Base-by-base conservation (phyloP, 2,113 vertebrate species). In the Anas platyrhynchos region DNA sequence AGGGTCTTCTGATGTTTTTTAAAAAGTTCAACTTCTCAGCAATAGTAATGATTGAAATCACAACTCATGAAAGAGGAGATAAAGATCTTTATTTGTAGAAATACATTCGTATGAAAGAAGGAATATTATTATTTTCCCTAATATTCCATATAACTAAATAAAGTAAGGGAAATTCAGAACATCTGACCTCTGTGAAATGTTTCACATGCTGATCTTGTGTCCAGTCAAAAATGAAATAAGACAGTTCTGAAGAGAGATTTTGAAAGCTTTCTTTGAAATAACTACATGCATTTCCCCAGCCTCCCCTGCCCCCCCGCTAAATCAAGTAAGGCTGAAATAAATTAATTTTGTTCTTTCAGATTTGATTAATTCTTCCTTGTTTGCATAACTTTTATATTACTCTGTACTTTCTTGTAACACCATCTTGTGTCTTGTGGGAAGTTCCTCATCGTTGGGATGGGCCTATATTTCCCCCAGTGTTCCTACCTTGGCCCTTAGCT, bases 361-460 rank as follows among this genome's bases (percentile, higher is more conserved):
- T 54, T 69, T 54, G 29, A 84, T 65, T 75, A 54, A 48, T 27
- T 80, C 36, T 59, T 88, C 43, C 46, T 12, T 67, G 12, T 68
- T 73, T 55, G 14, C 59, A 85, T 41, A 23, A 38, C 20, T 20
- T 52, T 54, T 69, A 75, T 27, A 31, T 27, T 27, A 29, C 14
- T 27, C 34, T 54, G 9, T 20, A 31, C 74, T 79, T 86, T 46
- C 27, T 34, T 29, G 22, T 44, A 44, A 29, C 16, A 50, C 55
- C 16, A 50, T n/a, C 16, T 56, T 36, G 11, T 25, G 21, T 29
- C 41, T 62, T 32, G 9, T 32, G 34, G n/a, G 66, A 76, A 34
- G 8, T 32, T 74, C 61, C 34, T 7, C 2, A 0, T 23, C 54
- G 21, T 21, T 75, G n/a, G 12, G 2, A 1, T 16, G 13, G 36